Percentiles rank a stretch among this genome's conserved stretches.
phyloP scores from a whole-genome alignment of 1,140 invertebrate genomes.

The Rhopalosiphum padi region DNA sequence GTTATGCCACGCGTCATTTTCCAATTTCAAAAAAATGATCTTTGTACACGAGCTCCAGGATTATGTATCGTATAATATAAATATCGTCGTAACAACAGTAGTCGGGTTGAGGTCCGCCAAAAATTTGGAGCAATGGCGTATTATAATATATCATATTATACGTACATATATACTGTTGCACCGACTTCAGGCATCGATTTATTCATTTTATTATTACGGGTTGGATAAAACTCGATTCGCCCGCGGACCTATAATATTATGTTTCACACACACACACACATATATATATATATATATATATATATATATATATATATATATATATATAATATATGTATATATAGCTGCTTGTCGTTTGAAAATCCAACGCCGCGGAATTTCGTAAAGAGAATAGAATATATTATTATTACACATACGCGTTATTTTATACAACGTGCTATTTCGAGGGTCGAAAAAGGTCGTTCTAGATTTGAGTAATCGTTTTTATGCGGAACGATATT shows the following conservation, averaged over 20 bases:
- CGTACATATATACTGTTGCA: neutral
- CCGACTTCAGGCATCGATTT: neutral
- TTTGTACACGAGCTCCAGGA: neutral
- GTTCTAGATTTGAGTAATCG: constrained; percentile 33
- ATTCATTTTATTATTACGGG: neutral
- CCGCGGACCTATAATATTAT: neutral
- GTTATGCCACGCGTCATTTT: neutral
- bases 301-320: neutral
- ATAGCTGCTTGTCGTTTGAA: neutral
- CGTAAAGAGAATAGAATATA: neutral
- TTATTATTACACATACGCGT: neutral
- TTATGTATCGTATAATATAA: neutral
- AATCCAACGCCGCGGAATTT: neutral
- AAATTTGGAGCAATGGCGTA: neutral
- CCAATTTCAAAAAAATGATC: neutral
- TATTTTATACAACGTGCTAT: constrained; percentile 11
- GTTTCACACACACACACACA: neutral
- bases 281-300: no score
- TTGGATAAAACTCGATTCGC: neutral
- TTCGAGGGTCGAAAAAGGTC: constrained; percentile 23
- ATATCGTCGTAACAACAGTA: neutral
- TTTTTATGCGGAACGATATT: neutral
- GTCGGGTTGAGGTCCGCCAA: neutral
- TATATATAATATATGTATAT: no score
- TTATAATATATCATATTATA: neutral